These are phyloP conservation scores for Mus pahari DNA, from an alignment of 2,113 vertebrate genomes.

Conservation along the genomic window DNA sequence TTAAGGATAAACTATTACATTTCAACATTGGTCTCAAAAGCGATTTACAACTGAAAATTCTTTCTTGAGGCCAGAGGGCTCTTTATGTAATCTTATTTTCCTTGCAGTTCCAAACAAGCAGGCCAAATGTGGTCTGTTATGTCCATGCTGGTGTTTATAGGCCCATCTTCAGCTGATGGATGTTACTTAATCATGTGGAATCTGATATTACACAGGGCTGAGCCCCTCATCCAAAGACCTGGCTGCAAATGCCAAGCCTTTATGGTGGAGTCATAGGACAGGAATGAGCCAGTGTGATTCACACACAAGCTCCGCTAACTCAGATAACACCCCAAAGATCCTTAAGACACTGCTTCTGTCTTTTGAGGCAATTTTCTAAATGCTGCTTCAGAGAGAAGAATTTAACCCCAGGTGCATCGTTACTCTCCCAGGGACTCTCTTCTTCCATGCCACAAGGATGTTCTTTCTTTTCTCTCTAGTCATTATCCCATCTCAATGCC, in stretches of 20 bases:
- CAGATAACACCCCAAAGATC: neutral
- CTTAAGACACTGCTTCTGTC: neutral
- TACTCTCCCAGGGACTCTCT: neutral
- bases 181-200: slow-evolving; percentile 23
- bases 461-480: neutral
- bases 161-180: slow-evolving; percentile 25
- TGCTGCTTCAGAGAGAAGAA: neutral
- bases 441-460: neutral
- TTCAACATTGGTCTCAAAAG: slow-evolving; percentile 40
- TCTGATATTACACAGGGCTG: neutral
- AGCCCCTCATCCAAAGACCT: slow-evolving; percentile 48
- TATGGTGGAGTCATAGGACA: slow-evolving; percentile 11
- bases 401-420: neutral
- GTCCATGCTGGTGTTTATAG: slow-evolving; percentile 46
- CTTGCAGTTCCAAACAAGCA: slow-evolving; percentile 18
- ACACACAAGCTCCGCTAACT: neutral
- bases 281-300: slow-evolving; percentile 33
- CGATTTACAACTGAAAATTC: slow-evolving; percentile 55
- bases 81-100: slow-evolving; percentile 48
- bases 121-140: neutral
- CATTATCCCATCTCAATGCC: neutral
- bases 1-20: slow-evolving; percentile 30
- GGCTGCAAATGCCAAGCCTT: neutral
- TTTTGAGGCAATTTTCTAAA: slow-evolving; percentile 38
- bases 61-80: slow-evolving; percentile 43